Evolutionary conservation across 1,140 invertebrate species (phyloP).

Genomic region (Matsumurasca onukii): DNA sequence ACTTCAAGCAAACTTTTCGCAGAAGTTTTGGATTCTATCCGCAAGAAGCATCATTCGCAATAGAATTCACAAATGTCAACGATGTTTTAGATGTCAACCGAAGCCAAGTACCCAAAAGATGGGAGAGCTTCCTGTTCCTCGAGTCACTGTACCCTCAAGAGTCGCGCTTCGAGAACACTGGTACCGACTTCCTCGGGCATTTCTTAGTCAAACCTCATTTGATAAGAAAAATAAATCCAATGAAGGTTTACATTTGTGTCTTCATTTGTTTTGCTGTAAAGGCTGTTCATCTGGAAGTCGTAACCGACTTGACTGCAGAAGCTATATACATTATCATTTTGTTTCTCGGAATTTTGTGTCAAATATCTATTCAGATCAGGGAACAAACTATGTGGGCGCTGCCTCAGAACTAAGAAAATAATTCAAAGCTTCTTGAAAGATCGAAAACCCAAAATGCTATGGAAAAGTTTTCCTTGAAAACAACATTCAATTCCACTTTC

Average conservation of each 20-base stretch:
- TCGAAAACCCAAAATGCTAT: too few relatives aligned
- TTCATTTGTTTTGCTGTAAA: too few relatives aligned
- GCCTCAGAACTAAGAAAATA: not conserved
- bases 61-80: constrained; percentile 41
- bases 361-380: constrained; percentile 43
- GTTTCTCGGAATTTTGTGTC: constrained; percentile 32
- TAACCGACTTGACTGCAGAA: constrained; percentile 38
- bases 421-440: too few relatives aligned
- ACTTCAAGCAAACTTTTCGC: constrained; percentile 40
- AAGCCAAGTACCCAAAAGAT: constrained; percentile 35
- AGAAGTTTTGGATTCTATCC: constrained; percentile 44
- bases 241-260: constrained; percentile 45
- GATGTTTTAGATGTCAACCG: constrained; percentile 35
- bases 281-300: constrained; percentile 43
- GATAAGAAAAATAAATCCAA: constrained; percentile 32
- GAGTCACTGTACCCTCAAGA: constrained; percentile 29
- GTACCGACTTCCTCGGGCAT: constrained; percentile 42
- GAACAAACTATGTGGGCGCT: constrained; percentile 42
- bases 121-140: constrained; percentile 38
- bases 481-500: not conserved
- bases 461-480: too few relatives aligned
- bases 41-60: constrained; percentile 36
- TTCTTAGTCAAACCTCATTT: constrained; percentile 21
- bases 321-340: constrained; percentile 42
- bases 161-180: constrained; percentile 35